These are phyloP conservation scores for Tinea semifulvella DNA, from an alignment of 2,888 invertebrate genomes.

Conservation along the genomic window DNA sequence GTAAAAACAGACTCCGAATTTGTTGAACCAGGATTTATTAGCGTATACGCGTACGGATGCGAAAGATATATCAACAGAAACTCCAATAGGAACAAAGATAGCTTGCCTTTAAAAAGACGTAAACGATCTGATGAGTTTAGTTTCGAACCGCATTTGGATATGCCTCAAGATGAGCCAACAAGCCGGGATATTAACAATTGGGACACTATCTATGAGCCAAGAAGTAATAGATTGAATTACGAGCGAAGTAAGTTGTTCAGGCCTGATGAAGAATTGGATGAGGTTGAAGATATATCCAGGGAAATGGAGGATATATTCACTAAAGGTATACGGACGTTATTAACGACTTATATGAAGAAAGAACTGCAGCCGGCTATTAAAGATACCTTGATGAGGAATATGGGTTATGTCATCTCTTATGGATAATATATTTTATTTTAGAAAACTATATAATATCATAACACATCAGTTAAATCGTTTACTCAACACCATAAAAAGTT, in stretches of 20 bases:
- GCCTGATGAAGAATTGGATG: slow-evolving; percentile 64
- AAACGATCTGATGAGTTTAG: slow-evolving; percentile 50
- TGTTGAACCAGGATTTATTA: slow-evolving; percentile 84
- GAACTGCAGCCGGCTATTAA: slow-evolving; percentile 86
- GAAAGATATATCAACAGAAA: slow-evolving; percentile 65
- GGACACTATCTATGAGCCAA: slow-evolving; percentile 45
- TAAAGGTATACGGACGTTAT: slow-evolving; percentile 80
- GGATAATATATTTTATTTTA: slow-evolving; percentile 47
- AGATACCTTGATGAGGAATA: slow-evolving; percentile 85
- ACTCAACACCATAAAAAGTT: too few relatives aligned
- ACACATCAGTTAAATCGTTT: too few relatives aligned
- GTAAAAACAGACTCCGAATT: slow-evolving; percentile 85
- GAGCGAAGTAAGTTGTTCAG: slow-evolving; percentile 58
- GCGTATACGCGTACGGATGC: slow-evolving; percentile 86
- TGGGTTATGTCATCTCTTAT: slow-evolving; percentile 88
- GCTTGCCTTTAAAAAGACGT: slow-evolving; percentile 38
- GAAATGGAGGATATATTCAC: slow-evolving; percentile 89
- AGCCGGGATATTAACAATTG: slow-evolving; percentile 38
- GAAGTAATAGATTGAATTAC: slow-evolving; percentile 41
- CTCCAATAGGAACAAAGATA: slow-evolving; percentile 45
- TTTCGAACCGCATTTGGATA: slow-evolving; percentile 41
- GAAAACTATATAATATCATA: too few relatives aligned
- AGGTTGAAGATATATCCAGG: slow-evolving; percentile 73
- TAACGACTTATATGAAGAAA: slow-evolving; percentile 85
- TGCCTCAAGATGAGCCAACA: slow-evolving; percentile 29